phyloP scores from a whole-genome alignment of 2,113 vertebrate species.

The Catharus minimus region DNA sequence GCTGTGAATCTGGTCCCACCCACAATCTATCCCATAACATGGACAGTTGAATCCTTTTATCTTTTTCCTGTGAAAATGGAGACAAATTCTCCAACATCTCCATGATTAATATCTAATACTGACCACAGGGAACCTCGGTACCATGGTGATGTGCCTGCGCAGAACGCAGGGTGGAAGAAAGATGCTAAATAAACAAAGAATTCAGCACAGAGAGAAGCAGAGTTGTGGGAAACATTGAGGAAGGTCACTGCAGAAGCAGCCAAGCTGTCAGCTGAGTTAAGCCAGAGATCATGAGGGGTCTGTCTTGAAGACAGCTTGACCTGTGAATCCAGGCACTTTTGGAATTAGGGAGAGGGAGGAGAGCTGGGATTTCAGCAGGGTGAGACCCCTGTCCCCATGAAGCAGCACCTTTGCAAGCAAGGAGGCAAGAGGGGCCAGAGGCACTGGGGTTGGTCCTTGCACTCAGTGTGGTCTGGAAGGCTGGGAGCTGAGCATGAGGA shows the following conservation, averaged over 20 bases:
- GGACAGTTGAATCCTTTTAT: neutral
- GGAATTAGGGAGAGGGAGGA: neutral
- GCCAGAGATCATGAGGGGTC: neutral
- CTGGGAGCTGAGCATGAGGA: constrained; percentile 57
- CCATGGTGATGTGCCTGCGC: neutral
- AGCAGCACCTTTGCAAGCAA: neutral
- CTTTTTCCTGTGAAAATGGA: neutral
- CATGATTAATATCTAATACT: neutral
- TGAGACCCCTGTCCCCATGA: neutral
- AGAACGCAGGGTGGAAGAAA: neutral
- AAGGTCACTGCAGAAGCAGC: neutral
- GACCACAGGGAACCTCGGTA: neutral
- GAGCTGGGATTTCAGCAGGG: neutral
- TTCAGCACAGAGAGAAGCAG: neutral
- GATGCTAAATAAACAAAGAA: neutral
- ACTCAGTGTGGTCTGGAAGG: neutral
- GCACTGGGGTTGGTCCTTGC: neutral
- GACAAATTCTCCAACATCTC: neutral
- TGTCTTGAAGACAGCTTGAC: neutral
- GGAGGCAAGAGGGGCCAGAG: neutral
- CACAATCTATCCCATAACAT: neutral
- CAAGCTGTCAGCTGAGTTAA: neutral
- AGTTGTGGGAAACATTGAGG: neutral
- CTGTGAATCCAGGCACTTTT: accelerated
- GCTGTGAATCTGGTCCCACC: neutral